Evolutionary conservation across 2,797 vertebrate species (phyloP), one percentile per base, ranked within the genome.

Genomic region (Chrosomus eos): DNA sequence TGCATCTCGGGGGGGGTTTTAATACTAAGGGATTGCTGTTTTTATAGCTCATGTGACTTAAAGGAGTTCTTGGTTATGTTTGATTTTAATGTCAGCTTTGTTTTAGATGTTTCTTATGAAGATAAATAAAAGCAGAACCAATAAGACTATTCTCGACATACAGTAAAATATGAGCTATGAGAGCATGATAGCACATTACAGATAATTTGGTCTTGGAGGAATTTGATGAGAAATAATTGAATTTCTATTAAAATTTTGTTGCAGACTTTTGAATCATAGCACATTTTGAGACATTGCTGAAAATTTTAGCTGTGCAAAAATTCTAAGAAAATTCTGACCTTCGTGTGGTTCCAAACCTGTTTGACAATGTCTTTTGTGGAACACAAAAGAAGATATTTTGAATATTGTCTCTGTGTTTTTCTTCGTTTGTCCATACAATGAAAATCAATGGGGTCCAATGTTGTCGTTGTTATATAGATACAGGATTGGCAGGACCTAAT

Each of bases 21-120:
- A 73, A 73, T 72, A 40, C 79, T 55, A 6, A 36, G 43, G 21
- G 13, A 9, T 58, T 71, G n/a, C 38, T 82, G 55, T 82, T 82
- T 58, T 82, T 62, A 73, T 43, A 73, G 80, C 70, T 23, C 26
- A 60, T 13, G 38, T n/a, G 80, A 60, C 43, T 36, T 79, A 48
- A 67, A 80, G 62, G 43, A 67, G 64, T 36, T 67, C 31, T 80
- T 11, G 43, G 45, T 51, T 53, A 38, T 53, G 78, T 67, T 38
- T 80, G 43, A 80, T 80, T 53, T 66, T 31, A 80, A 36, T 68
- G 66, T n/a, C 78, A 67, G 45, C 43, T 68, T 38, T 80, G 43
- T 80, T 43, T 48, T 9, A 0, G 28, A 19, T 82, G 19, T 73
- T 67, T 77, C 16, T 76, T 28, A 51, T 40, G n/a, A 83, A 66